Conservation (phyloP, 1,140 invertebrate genomes). For the Caerostris extrusa region DNA sequence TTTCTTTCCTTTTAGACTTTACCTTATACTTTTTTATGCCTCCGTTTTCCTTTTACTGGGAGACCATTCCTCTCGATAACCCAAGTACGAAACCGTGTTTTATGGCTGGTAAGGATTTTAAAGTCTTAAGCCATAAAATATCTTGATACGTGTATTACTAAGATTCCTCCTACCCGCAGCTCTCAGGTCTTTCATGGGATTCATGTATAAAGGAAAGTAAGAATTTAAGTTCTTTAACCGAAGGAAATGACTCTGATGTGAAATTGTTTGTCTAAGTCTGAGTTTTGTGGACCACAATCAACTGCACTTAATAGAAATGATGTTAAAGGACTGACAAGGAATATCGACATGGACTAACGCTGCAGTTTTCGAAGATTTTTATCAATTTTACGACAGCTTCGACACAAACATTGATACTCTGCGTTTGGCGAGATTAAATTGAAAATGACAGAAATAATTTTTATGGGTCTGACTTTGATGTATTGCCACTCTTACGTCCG, state of each 20-base stretch:
- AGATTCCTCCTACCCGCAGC: conserved; percentile 4
- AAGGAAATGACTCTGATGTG: conserved; percentile 6
- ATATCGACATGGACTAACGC: conserved; percentile 10
- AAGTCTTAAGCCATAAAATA: conserved; percentile 52
- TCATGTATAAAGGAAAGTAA: conserved; percentile 7
- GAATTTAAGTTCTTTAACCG: conserved; percentile 30
- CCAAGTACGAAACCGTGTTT: conserved; percentile 55
- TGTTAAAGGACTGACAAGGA: neutral
- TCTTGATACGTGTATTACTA: conserved; percentile 24
- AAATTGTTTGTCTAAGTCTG: conserved; percentile 35
- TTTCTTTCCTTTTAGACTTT: conserved; percentile 21
- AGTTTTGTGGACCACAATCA: conserved; percentile 10
- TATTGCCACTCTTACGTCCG: neutral
- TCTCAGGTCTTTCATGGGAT: neutral
- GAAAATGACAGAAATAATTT: conserved; percentile 19
- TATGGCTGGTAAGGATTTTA: conserved; percentile 58
- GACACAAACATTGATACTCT: conserved; percentile 51
- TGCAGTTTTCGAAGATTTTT: conserved; percentile 42
- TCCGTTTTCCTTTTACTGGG: conserved; percentile 19
- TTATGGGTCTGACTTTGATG: conserved; percentile 40
- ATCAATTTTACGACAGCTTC: conserved; percentile 39
- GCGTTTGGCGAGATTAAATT: conserved; percentile 37
- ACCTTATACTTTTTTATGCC: conserved; percentile 24
- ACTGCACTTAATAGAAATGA: neutral
- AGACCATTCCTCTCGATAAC: conserved; percentile 29